phyloP scores from a whole-genome alignment of 2,797 vertebrate genomes.

The Eulemur mongoz region DNA sequence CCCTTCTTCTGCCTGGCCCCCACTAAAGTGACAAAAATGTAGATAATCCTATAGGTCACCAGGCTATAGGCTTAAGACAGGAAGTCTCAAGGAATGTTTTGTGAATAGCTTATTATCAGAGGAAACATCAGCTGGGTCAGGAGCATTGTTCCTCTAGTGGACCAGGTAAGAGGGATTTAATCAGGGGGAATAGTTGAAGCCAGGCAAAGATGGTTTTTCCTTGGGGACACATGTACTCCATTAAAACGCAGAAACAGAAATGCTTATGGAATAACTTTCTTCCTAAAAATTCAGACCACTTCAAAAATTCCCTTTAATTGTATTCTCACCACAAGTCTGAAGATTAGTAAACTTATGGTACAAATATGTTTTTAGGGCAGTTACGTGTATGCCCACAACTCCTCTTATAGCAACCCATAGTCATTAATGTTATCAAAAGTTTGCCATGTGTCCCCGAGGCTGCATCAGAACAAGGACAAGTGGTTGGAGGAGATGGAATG shows the following conservation, averaged over 20 bases:
- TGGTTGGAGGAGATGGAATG: no score
- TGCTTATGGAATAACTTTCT: slow-evolving; percentile 66
- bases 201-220: slow-evolving; percentile 63
- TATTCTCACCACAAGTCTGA: slow-evolving; percentile 16
- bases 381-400: neutral
- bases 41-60: slow-evolving; percentile 14
- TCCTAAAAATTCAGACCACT: slow-evolving; percentile 68
- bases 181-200: slow-evolving; percentile 63
- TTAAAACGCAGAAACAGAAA: slow-evolving; percentile 55
- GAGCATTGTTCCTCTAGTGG: slow-evolving; percentile 54
- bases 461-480: no score
- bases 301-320: slow-evolving; percentile 66
- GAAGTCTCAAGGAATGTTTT: slow-evolving; percentile 71
- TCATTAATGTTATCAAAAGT: neutral
- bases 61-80: slow-evolving; percentile 5
- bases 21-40: neutral
- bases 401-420: neutral
- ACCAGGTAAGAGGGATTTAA: slow-evolving; percentile 49
- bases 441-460: no score
- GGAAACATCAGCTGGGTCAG: slow-evolving; percentile 70
- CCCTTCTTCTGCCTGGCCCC: neutral
- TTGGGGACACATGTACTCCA: slow-evolving; percentile 48
- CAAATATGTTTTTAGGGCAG: neutral
- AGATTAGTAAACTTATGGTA: neutral
- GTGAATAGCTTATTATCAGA: slow-evolving; percentile 52